Base-by-base conservation (phyloP, 2,888 invertebrate genomes). In the Drosophila mayaguana region DNA sequence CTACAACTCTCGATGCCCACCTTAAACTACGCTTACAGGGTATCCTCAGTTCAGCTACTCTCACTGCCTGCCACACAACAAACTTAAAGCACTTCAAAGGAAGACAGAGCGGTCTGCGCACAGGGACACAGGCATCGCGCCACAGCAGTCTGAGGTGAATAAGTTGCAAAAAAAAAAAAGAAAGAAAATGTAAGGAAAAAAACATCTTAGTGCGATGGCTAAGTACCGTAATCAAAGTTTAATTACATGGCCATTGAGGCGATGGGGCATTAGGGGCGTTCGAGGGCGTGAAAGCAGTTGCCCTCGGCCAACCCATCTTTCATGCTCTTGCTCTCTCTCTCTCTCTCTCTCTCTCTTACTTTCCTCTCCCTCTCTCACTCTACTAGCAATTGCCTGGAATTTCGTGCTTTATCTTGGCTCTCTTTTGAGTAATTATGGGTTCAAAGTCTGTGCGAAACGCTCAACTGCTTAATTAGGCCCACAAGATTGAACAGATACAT, bases 191-290 rank as follows among this genome's bases (percentile, higher is more conserved):
- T 40, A 40, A 11, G 2, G 38, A 38, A 40, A 54, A 61, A 54
- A 61, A 61, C 56, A 59, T 32, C 84, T 85, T 83, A 85, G 81
- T 79, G 71, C 75, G 72, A 64, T 81, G 83, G 86, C 81, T 88
- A 88, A 85, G 84, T 85, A 85, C 88, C 84, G 84, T 85, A 85
- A 85, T 85, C 84, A 85, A 88, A 85, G 88, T 85, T 85, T 85
- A 85, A 85, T 85, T 85, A 88, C 86, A 79, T 79, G 79, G 81
- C 83, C 88, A 85, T 85, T 85, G 84, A 86, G 83, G 83, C 79
- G 67, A 63, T 70, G 62, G 64, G 72, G 73, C 66, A 65, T 46
- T 65, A 56, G 62, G 61, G 67, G 71, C 73, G 60, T 67, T 64
- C 18, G 54, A 68, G 56, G 68, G 70, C 73, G 60, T 67, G 56